Evolutionary conservation across 2,888 invertebrate genomes (phyloP), one percentile per base, ranked within the genome.

Genomic region (Dendrolimus houi): DNA sequence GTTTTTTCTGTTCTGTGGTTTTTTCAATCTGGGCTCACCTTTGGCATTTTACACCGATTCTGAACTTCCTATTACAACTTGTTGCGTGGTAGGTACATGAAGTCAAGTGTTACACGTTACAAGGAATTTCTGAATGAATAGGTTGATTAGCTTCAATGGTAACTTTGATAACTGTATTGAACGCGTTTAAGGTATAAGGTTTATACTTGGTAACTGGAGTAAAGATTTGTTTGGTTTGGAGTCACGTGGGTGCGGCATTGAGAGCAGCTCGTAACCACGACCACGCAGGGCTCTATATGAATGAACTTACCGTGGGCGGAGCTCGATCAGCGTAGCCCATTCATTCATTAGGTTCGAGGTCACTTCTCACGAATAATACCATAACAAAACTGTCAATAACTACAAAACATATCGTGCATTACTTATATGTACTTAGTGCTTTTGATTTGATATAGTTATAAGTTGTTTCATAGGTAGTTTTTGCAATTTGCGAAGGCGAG

Each of bases 291-390:
- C 80, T 75, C 68, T 69, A 81, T 78, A 88, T 89, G 89, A 89
- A 90, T 89, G 89, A 83, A 85, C 74, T 69, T 64, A 66, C 67
- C 79, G 89, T 90, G 87, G 89, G 84, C 78, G 81, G 81, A 72
- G 72, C 74, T 68, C 68, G 71, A 69, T 70, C 72, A 74, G 69
- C 77, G 74, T 74, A 71, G 75, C 77, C 81, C 83, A 79, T 88
- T 86, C 87, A 87, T 87, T 87, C 87, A 88, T 86, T 87, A 87
- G 72, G 77, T 83, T 66, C 71, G 81, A 88, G 89, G 87, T 83
- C 86, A 83, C 79, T 79, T 74, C 81, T 86, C 79, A 85, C 87
- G 86, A 29, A 88, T 88, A 83, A 85, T 83, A 81, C 79, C 81
- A 85, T 83, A 84, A 83, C 82, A 80, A 86, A 81, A 77, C 77